Percentiles rank a stretch among this genome's conserved stretches.
Evolutionary conservation across 2,888 invertebrate species (phyloP).

Genomic region (Dorcus hopei): DNA sequence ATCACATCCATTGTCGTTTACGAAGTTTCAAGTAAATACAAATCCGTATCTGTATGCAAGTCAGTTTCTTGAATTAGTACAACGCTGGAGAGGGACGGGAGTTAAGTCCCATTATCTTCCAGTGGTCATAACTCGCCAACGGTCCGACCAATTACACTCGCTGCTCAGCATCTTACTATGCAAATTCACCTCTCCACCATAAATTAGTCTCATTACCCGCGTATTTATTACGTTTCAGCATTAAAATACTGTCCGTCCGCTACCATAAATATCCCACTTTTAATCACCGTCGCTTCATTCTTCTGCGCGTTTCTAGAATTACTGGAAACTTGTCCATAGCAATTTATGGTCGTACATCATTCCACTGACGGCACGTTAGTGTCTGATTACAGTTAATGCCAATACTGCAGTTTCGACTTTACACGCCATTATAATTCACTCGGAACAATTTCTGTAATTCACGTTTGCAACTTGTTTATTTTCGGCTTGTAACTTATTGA

Average conservation of each 20-base stretch:
- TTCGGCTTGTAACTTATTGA: background rate
- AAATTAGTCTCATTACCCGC: conserved; percentile 42
- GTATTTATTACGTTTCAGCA: conserved; percentile 39
- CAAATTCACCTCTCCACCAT: conserved; percentile 38
- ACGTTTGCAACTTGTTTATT: no score
- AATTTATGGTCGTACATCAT: conserved; percentile 21
- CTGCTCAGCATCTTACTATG: conserved; percentile 31
- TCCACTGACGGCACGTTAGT: conserved; percentile 14
- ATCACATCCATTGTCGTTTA: no score
- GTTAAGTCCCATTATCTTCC: conserved; percentile 26
- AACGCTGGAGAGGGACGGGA: conserved; percentile 7
- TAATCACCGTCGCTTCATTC: conserved; percentile 22
- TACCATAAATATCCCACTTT: conserved; percentile 27
- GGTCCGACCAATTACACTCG: conserved; percentile 31
- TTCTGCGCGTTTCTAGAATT: conserved; percentile 21
- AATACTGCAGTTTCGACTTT: background rate
- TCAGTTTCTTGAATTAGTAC: conserved; percentile 1
- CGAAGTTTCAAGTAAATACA: background rate
- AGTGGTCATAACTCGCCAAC: conserved; percentile 30
- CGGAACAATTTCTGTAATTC: no score
- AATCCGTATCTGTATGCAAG: background rate
- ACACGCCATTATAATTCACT: background rate
- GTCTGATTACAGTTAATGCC: conserved; percentile 17
- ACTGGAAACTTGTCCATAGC: conserved; percentile 22
- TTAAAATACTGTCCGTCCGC: conserved; percentile 29